Percentiles rank a stretch among this genome's conserved stretches.
phyloP scores from a whole-genome alignment of 2,113 vertebrate genomes.

The Nyctibius bracteatus region DNA sequence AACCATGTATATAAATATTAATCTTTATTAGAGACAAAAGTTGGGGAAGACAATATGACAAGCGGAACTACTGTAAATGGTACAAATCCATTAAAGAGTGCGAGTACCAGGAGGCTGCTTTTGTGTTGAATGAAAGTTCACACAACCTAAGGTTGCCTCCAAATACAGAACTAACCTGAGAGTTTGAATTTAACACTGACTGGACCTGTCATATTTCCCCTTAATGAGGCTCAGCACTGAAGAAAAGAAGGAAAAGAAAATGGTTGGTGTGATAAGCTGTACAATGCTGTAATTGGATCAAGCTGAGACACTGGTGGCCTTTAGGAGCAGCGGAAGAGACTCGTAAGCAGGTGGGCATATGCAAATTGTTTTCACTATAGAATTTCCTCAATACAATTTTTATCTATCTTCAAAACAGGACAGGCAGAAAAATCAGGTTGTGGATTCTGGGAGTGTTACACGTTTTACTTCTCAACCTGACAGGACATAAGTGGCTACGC shows the following conservation, averaged over 20 bases:
- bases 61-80: neutral
- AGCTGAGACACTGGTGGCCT: conserved; percentile 20
- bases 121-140: conserved; percentile 14
- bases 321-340: conserved; percentile 14
- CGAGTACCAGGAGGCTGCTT: neutral
- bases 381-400: neutral
- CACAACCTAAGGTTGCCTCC: neutral
- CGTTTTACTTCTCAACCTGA: neutral
- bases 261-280: conserved; percentile 11
- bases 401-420: neutral
- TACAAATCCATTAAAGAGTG: neutral
- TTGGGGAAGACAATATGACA: neutral
- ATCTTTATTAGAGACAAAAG: neutral
- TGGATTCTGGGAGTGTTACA: neutral
- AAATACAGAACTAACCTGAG: conserved; percentile 23
- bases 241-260: neutral
- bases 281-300: conserved; percentile 57
- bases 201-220: conserved; percentile 50
- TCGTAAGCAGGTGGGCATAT: conserved; percentile 20
- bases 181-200: conserved; percentile 19
- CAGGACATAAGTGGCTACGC: neutral
- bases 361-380: conserved; percentile 16
- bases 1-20: neutral
- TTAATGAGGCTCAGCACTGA: conserved; percentile 59
- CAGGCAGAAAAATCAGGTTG: neutral